Conservation (phyloP, 2,888 invertebrate genomes). For the Trichopria drosophilae region DNA sequence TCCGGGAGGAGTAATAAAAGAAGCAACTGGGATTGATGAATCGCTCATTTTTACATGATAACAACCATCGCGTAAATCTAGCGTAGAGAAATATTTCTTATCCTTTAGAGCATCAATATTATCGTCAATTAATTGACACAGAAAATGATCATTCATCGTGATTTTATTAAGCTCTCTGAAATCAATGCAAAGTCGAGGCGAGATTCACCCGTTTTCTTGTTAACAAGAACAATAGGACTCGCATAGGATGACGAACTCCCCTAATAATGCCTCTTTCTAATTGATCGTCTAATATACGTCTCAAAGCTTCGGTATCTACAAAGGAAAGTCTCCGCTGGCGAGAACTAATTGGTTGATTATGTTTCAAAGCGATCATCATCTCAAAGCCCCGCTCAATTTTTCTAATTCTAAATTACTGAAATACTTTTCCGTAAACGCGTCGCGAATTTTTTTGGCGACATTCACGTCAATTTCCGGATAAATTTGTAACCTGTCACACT, state of each 20-base stretch:
- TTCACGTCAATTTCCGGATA: background rate
- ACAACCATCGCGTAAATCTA: constrained; percentile 19
- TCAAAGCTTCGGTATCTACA: constrained; percentile 12
- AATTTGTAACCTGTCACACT: too few relatives aligned
- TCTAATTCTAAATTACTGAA: background rate
- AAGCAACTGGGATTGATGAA: constrained; percentile 7
- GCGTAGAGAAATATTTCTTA: constrained; percentile 8
- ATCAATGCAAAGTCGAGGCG: constrained; percentile 5
- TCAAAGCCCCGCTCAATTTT: background rate
- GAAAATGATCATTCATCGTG: constrained; percentile 10
- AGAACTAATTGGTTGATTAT: constrained; percentile 17
- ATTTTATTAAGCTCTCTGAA: constrained; percentile 13
- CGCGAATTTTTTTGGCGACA: background rate
- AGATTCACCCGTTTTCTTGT: background rate
- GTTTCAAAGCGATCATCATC: constrained; percentile 10
- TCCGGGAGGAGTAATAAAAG: constrained; percentile 14
- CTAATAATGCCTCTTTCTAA: background rate
- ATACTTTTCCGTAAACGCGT: background rate
- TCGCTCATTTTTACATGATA: constrained; percentile 17
- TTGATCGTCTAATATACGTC: background rate
- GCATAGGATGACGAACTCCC: constrained; percentile 1
- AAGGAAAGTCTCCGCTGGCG: constrained; percentile 10
- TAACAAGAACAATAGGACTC: background rate
- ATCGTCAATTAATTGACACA: constrained; percentile 6
- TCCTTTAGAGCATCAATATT: constrained; percentile 4